These are phyloP conservation scores for Ectropis crepuscularia DNA, from an alignment of 2,888 invertebrate species.

Conservation along the genomic window DNA sequence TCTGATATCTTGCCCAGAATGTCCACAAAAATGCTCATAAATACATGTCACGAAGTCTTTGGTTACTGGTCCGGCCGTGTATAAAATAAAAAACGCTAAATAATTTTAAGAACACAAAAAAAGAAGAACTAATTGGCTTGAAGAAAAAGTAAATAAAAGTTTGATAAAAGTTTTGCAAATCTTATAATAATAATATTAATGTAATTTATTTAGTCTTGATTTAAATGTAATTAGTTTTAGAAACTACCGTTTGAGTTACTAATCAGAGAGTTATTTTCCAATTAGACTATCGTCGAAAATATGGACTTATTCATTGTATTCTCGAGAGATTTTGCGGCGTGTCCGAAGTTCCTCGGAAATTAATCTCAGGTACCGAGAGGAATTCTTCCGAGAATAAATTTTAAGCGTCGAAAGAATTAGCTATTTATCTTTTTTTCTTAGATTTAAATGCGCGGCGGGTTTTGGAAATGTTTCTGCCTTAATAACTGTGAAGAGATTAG, in stretches of 20 bases:
- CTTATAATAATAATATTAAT: too few species aligned
- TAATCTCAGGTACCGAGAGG: constrained; percentile 59
- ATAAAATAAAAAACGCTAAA: too few species aligned
- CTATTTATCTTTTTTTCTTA: constrained; percentile 49
- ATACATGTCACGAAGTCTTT: too few species aligned
- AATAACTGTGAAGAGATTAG: constrained; percentile 3
- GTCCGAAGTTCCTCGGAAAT: constrained; percentile 48
- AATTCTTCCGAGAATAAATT: constrained; percentile 58
- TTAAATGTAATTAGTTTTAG: too few species aligned
- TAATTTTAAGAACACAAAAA: too few species aligned
- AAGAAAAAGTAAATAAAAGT: too few species aligned
- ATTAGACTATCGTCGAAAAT: constrained; percentile 28
- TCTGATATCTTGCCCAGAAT: too few species aligned
- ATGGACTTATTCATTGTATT: constrained; percentile 57
- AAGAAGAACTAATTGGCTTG: too few species aligned
- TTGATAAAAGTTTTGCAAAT: too few species aligned
- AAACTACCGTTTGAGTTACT: not conserved
- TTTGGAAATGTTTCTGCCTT: constrained; percentile 8
- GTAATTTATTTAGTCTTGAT: too few species aligned
- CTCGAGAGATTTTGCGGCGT: constrained; percentile 57
- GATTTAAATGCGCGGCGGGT: constrained; percentile 41
- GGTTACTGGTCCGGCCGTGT: too few species aligned
- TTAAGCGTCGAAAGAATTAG: constrained; percentile 50
- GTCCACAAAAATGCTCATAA: too few species aligned
- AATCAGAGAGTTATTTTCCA: constrained; percentile 26